Base-by-base conservation (phyloP, 1,140 invertebrate genomes). In the Anastrepha ludens region DNA sequence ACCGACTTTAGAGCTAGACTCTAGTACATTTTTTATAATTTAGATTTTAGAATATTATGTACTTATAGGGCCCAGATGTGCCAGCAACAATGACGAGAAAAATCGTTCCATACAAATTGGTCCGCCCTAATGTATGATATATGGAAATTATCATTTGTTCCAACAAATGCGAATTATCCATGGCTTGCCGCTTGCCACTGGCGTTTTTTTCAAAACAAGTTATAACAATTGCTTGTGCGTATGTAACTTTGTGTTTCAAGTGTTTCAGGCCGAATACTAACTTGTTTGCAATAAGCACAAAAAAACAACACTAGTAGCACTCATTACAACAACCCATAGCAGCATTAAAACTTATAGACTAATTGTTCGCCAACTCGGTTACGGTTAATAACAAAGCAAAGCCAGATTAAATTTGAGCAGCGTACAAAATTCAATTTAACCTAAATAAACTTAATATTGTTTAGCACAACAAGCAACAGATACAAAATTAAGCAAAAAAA, bases 351-450 rank as follows among this genome's bases (percentile, higher is more conserved):
- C 5, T 74, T 3, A 13, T n/a, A 41, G 15, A 74, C 9, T 74
- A 74, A 74, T n/a, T 74, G 41, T 74, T 74, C 67, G 39, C 67
- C 39, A 74, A 74, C 67, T 41, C 17, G 41, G 17, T 74, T 74
- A 74, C 15, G 15, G 39, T 44, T 47, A 41, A 74, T 13, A 74
- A 13, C 41, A 62, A n/a, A 74, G 67, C 67, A 74, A n/a, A 44
- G 41, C 41, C 64, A 41, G 44, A 47, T 74, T 3, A n/a, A 47
- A 74, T 74, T 15, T 74, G 17, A 67, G 20, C 20, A 67, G 65
- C 65, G 20, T 39, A 20, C 65, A 39, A 20, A 67, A 67, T 67
- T 41, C 8, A 67, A 9, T 67, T 9, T 39, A 67, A 39, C 29
- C 20, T 20, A 67, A 29, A 67, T 39, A 67, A 67, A 41, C 13